Percentiles rank a stretch among this genome's conserved stretches.
Evolutionary conservation across 2,888 invertebrate species (phyloP).

Genomic region (Geophilus truncorum): DNA sequence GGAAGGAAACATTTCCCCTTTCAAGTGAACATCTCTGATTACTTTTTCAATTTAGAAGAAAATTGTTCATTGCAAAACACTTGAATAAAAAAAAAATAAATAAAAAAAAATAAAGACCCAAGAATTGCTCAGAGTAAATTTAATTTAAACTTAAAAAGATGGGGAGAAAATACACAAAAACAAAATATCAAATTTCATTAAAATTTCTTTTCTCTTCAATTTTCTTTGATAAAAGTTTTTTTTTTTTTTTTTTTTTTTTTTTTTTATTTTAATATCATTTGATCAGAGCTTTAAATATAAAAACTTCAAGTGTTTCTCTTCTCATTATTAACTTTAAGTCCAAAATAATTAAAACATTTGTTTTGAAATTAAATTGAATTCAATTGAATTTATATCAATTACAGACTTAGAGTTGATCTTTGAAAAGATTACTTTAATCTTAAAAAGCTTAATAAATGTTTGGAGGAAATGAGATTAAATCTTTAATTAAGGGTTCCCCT

Average conservation of each 20-base stretch:
- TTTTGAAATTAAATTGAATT: not conserved
- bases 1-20: constrained; percentile 2
- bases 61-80: not conserved
- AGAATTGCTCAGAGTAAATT: not conserved
- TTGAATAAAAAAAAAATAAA: not conserved
- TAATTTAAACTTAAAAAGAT: not conserved
- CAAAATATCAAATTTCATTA: not conserved
- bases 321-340: not conserved
- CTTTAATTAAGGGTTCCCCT: no score
- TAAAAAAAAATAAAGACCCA: not conserved
- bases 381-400: no score
- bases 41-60: not conserved
- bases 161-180: not conserved
- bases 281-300: not conserved
- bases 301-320: not conserved
- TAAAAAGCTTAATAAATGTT: no score
- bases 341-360: not conserved
- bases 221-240: not conserved
- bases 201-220: not conserved
- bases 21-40: not conserved
- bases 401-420: no score
- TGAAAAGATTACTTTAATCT: no score
- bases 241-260: not conserved
- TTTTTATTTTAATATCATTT: not conserved
- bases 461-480: no score